Percentiles rank a stretch among this genome's conserved stretches.
phyloP scores from a whole-genome alignment of 2,797 vertebrate genomes.

The Myotis findleyi region DNA sequence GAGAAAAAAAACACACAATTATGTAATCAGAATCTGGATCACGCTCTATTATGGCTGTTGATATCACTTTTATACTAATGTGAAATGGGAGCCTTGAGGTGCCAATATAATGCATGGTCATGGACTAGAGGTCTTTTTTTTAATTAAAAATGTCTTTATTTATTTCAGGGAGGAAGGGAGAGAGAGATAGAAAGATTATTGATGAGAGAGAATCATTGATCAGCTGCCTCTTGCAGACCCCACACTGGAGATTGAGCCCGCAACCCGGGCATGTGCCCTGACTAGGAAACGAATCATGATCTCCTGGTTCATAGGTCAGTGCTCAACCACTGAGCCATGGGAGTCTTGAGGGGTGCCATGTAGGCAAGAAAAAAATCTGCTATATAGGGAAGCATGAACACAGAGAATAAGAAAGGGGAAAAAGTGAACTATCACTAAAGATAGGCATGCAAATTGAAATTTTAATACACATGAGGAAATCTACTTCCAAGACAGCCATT shows the following conservation, averaged over 20 bases:
- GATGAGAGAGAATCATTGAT: too few species aligned
- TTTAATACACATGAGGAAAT: not conserved
- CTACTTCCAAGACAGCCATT: not conserved
- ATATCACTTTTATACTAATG: not conserved
- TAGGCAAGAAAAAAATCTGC: not conserved
- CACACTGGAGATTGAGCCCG: too few species aligned
- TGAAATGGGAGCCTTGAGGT: not conserved
- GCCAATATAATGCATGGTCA: not conserved
- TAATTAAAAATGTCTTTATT: too few species aligned
- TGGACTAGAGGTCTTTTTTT: not conserved
- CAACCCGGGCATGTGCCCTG: too few species aligned
- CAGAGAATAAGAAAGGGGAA: not conserved
- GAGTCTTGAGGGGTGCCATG: not conserved
- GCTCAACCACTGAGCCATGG: not conserved
- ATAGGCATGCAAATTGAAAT: conserved; percentile 8
- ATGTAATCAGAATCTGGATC: not conserved
- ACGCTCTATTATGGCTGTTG: not conserved
- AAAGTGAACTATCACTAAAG: not conserved
- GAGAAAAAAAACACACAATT: not conserved
- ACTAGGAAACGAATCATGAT: too few species aligned
- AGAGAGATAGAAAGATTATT: too few species aligned
- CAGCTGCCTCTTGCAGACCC: too few species aligned
- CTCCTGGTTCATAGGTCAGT: too few species aligned
- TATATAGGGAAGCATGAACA: not conserved
- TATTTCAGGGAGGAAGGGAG: too few species aligned